A percentile compares a stretch with the other conserved stretches of the same genome.
phyloP scores from a whole-genome alignment of 2,888 invertebrate genomes.

The Sphaeridia pumilis region DNA sequence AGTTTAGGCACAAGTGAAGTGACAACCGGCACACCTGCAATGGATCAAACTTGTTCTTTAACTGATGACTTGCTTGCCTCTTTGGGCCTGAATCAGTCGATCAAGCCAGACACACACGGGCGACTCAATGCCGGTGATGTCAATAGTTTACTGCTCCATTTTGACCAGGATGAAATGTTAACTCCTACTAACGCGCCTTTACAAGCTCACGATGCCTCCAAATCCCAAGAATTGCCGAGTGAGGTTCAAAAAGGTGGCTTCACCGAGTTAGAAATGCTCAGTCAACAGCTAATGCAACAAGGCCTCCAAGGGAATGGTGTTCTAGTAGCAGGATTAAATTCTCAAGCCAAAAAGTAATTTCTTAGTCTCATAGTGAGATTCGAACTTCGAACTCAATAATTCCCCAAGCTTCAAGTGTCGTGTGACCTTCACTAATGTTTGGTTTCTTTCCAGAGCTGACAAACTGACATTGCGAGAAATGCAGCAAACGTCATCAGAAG shows the following conservation, averaged over 20 bases:
- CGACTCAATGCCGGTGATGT: background rate
- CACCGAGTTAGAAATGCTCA: constrained; percentile 29
- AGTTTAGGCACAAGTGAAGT: background rate
- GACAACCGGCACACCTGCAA: too few species aligned
- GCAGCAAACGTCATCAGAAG: constrained; percentile 3
- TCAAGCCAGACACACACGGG: background rate
- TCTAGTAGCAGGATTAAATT: background rate
- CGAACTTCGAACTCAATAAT: background rate
- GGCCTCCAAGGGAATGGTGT: constrained; percentile 12
- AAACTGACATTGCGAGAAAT: constrained; percentile 6
- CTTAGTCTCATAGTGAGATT: too few species aligned
- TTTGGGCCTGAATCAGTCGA: constrained; percentile 10
- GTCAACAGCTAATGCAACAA: constrained; percentile 31
- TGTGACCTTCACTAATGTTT: background rate
- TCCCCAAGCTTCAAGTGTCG: background rate
- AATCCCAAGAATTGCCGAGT: background rate
- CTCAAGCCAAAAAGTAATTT: constrained; percentile 1
- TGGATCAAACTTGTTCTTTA: constrained; percentile 15
- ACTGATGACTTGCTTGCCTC: constrained; percentile 27
- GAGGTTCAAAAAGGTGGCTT: constrained; percentile 11
- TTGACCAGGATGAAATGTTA: constrained; percentile 27
- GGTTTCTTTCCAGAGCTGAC: constrained; percentile 4
- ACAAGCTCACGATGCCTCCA: too few species aligned
- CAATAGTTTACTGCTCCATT: constrained; percentile 25
- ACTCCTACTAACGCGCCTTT: too few species aligned